Evolutionary conservation across 2,888 invertebrate genomes (phyloP), one percentile per base, ranked within the genome.

Genomic region (Cheilosia vernalis): DNA sequence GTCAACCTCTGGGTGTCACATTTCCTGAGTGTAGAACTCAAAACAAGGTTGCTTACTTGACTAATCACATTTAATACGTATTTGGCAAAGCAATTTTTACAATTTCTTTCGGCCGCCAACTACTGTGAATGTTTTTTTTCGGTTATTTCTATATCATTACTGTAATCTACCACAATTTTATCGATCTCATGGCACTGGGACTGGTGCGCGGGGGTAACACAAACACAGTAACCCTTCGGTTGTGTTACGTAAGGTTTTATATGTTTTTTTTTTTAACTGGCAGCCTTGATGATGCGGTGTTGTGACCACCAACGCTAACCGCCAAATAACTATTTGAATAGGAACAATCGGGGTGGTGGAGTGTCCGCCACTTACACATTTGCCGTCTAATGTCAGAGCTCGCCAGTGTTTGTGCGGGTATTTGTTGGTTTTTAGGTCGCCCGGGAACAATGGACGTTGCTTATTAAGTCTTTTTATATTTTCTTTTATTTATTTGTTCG

Each of bases 251-350:
- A 84, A 84, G 79, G 60, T 63, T 61, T 47, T 58, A 24, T 60
- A 47, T 66, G 2, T 53, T 37, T 19, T 67, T 82, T 30, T 19
- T 67, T 82, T 27, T 47, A 44, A 33, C 60, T 55, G 30, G 53
- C 51, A 72, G 55, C 82, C 72, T 72, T 83, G 78, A 73, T 73
- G 79, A 61, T 80, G 78, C 78, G 58, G 63, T 73, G 56, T 74
- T 73, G 67, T 73, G 80, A 70, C 84, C 74, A 67, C 69, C 55
- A 74, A 47, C 51, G 74, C 21, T 24, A 30, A 63, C 79, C 44
- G 60, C 70, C 40, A 64, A 55, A 37, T 56, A 63, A 76, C 60
- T 70, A 58, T 64, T 72, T 33, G 55, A 73, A 60, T 55, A 53
- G 44, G 51, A 42, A 15, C 44, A 69, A 47, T 77, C 27, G 30